Base-by-base conservation (phyloP, 2,888 invertebrate species). In the Stenodera caucasica region DNA sequence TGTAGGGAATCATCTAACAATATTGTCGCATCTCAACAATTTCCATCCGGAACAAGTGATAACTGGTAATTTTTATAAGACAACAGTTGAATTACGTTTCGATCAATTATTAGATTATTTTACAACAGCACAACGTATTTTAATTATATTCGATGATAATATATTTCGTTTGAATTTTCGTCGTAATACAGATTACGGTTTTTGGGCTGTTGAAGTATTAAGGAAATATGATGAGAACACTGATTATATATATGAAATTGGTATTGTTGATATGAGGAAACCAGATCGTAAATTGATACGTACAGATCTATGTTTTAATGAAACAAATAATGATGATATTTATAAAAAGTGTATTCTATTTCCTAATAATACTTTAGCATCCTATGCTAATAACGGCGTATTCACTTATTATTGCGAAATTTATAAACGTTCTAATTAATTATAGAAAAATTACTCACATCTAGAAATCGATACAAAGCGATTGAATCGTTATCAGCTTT, bases 381-480 rank as follows among this genome's bases (percentile, higher is more conserved):
- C 71, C 12, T 77, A 75, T 64, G 67, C 73, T 6, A 67, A 63
- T 58, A 70, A 71, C 58, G 75, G 75, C 5, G 62, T 72, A 64
- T 62, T 70, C 14, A 65, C 61, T 14, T 70, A 66, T 58, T 66
- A 63, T 55, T 70, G 68, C 55, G 61, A 67, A 50, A 65, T 68
- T 21, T 55, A 58, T 11, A 54, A 58, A 53, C 51, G 56, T 33
- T 8, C 8, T 2, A 23, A 35, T 37, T n/a, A 6, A 2, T 8
- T 33, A 26, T 51, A 14, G 11, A 30, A 29, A 15, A 45, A 30
- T 35, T 63, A 77, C 80, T 77, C 76, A 81, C 81, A 70, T 81
- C 80, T 53, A 81, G 64, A 69, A 74, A 81, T 70, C 79, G 74
- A 54, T 76, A 78, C 4, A 82, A 65, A 40, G 79, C 76, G 49